Evolutionary conservation across 2,113 vertebrate genomes (phyloP), one percentile per base, ranked within the genome.

Genomic region (Spheniscus mendiculus): DNA sequence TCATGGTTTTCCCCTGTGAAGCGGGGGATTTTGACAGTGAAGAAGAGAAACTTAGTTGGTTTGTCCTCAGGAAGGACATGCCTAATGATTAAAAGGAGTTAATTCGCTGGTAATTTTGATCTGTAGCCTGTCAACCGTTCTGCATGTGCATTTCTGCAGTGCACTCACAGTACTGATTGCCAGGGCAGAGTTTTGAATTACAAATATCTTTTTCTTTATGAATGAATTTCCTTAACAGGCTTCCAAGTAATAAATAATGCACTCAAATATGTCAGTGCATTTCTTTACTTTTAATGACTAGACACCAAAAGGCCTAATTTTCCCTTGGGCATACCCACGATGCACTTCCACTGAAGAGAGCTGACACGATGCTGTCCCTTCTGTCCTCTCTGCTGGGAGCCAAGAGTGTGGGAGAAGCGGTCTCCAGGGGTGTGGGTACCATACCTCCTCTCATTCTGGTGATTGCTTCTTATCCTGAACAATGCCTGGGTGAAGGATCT

Each of bases 361-460:
- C 36, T 4, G 22, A 1, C 0, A 0, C 0, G 0, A 17, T 12
- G 1, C 45, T 10, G 11, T 61, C 26, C 36, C 32, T 3, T 9
- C 44, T 2, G 0, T 16, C 34, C 49, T 38, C 13, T 29, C 71
- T 4, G 20, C 12, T 5, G 26, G 47, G 23, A 71, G 6, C 53
- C 6, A 2, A 16, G 67, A 5, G 32, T 5, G 40, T 1, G 3
- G 47, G 56, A 34, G 49, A 21, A 34, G 52, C 9, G 1, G 30
- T 29, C 32, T 30, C 30, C 62, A n/a, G 52, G 45, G 34, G 3
- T 11, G 32, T 3, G 0, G 30, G 15, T 27, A 8, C 8, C 26
- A 40, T 4, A 9, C 47, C 29, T 3, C 16, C 22, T 67, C 38
- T 19, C 1, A 0, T 56, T 36, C 15, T 20, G 36, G 34, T 13